Evolutionary conservation across 2,888 invertebrate genomes (phyloP).

Genomic region (Hermaeophaga mercurialis): DNA sequence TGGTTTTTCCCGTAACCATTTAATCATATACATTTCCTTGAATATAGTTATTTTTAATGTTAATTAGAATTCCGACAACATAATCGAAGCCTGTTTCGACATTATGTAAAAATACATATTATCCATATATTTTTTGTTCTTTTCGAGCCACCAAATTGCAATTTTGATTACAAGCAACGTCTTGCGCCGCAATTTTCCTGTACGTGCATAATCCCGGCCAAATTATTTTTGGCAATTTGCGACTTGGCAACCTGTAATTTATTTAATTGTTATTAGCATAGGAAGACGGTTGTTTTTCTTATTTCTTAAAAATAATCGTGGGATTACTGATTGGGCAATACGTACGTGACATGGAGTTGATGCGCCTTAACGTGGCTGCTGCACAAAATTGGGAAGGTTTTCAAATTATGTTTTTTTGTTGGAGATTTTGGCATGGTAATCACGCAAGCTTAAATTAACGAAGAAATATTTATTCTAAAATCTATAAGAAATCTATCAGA

Average conservation of each 20-base stretch:
- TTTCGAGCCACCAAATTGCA: slow-evolving; percentile 3
- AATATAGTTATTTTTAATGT: not conserved
- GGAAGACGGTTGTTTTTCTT: not conserved
- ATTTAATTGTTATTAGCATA: slow-evolving; percentile 15
- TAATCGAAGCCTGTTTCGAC: not conserved
- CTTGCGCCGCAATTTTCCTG: slow-evolving; percentile 10
- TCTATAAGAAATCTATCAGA: no score
- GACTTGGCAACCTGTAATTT: slow-evolving; percentile 24
- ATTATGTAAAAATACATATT: not conserved
- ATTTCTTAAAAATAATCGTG: not conserved
- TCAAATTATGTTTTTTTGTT: not conserved
- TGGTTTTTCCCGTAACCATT: not conserved
- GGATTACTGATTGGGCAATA: slow-evolving; percentile 1
- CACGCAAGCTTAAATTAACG: no score
- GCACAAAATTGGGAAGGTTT: not conserved
- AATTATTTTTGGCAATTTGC: slow-evolving; percentile 20
- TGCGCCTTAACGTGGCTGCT: not conserved
- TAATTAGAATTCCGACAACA: not conserved
- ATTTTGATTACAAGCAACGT: slow-evolving; percentile 14
- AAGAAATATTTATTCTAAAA: no score
- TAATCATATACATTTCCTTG: not conserved
- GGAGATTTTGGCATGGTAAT: no score
- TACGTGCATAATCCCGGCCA: slow-evolving; percentile 18
- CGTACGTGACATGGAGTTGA: slow-evolving; percentile 1
- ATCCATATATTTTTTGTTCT: not conserved